Evolutionary conservation across 2,888 invertebrate species (phyloP), one percentile per base, ranked within the genome.

Genomic region (Cerastis rubricosa): DNA sequence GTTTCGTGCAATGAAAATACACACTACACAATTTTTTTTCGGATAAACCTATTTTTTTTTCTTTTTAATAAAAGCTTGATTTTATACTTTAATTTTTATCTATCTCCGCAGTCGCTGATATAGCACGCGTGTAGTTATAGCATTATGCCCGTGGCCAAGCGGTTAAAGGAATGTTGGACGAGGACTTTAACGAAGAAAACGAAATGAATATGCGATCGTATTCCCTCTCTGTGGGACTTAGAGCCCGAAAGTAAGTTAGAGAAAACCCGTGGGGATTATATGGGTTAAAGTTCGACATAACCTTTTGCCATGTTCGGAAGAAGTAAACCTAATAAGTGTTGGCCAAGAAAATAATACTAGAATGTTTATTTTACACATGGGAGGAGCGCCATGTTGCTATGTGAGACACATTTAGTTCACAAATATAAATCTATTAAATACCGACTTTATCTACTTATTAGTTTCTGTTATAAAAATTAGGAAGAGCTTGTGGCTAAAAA

Each of bases 191-290:
- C 22, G 8, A 29, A 29, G 19, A 35, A 61, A 61, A 59, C 25
- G 1, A 59, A 29, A 40, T 40, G 8, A 29, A 57, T 29, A 17
- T 22, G 8, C 4, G 19, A 59, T 22, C 6, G n/a, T 43, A n/a
- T 25, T 61, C 11, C 59, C 45, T 45, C 9, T 29, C 7, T 17
- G 22, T n/a, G 19, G 47, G 47, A 29, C 17, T 11, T 47, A 74
- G 17, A 74, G 25, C 49, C 3, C 11, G 22, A 14, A 74, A 74
- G 47, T n/a, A 74, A 49, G 74, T 74, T 74, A 25, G 6, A 22
- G 51, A 12, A 74, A 74, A 8, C 22, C 40, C 43, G 40, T 74
- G 3, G 40, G 74, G 59, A 61, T 74, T 74, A 74, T 17, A 12
- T 43, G n/a, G 49, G 59, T 43, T 29, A 7, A 29, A 61, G 49